These are phyloP conservation scores for Dasypus novemcinctus DNA, from an alignment of 2,113 vertebrate genomes.

Conservation along the genomic window DNA sequence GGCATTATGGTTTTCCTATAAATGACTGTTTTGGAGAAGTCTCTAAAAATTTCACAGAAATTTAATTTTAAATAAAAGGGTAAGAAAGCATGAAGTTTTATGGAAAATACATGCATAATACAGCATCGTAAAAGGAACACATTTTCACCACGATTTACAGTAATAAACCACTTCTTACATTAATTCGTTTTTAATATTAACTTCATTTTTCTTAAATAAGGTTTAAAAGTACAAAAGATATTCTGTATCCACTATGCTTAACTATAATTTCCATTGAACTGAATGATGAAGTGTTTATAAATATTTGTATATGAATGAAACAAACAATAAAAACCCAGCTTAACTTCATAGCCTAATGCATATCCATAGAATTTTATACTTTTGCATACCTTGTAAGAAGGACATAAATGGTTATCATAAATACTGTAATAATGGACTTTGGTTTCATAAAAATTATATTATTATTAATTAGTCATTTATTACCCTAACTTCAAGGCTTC, in stretches of 20 bases:
- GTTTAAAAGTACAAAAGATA: slow-evolving; percentile 42
- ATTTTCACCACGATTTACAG: neutral
- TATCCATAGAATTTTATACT: neutral
- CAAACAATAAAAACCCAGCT: neutral
- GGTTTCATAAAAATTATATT: slow-evolving; percentile 59
- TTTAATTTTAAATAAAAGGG: slow-evolving; percentile 46
- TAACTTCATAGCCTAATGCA: slow-evolving; percentile 30
- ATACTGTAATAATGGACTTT: slow-evolving; percentile 32
- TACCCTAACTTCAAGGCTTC: slow-evolving; percentile 57
- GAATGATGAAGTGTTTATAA: neutral
- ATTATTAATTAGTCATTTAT: slow-evolving; percentile 66
- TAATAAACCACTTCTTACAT: slow-evolving; percentile 15
- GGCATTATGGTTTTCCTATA: neutral
- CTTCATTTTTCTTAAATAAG: slow-evolving; percentile 59
- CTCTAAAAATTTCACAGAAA: slow-evolving; percentile 16
- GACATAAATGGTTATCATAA: slow-evolving; percentile 21
- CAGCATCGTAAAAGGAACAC: neutral
- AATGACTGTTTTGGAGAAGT: neutral
- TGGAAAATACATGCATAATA: slow-evolving; percentile 3
- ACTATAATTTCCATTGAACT: slow-evolving; percentile 28
- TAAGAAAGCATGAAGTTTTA: slow-evolving; percentile 19
- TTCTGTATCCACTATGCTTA: neutral
- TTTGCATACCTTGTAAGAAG: slow-evolving; percentile 3
- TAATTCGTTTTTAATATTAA: slow-evolving; percentile 54
- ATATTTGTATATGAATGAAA: slow-evolving; percentile 53